Evolutionary conservation across 2,797 vertebrate genomes (phyloP).

Genomic region (Meriones psammophilus): DNA sequence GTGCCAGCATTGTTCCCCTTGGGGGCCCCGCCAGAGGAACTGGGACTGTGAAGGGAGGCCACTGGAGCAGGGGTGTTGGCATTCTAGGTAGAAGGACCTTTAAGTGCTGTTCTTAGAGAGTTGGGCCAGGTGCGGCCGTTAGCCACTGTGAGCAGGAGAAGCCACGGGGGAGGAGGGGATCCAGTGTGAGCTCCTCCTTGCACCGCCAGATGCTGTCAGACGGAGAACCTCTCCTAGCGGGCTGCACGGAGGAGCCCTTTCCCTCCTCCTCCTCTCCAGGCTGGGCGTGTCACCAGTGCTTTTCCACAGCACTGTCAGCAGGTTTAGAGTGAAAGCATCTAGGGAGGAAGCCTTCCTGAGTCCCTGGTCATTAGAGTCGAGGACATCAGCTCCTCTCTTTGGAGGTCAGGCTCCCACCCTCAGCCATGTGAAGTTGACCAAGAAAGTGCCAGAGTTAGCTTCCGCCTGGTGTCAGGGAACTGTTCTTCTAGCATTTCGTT

Average conservation of each 20-base stretch:
- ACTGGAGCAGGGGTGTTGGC: not conserved
- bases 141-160: not conserved
- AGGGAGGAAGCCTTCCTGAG: not conserved
- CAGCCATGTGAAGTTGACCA: not conserved
- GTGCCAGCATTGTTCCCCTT: accelerated
- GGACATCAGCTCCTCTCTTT: not conserved
- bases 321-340: not conserved
- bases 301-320: not conserved
- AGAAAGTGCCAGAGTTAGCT: not conserved
- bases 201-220: accelerated
- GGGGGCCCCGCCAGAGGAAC: not conserved
- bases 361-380: not conserved
- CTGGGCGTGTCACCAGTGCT: not conserved
- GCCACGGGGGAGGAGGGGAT: not conserved
- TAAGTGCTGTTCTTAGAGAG: not conserved
- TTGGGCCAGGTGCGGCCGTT: not conserved
- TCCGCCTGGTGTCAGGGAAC: not conserved
- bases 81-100: not conserved
- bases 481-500: not conserved
- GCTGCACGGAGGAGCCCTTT: not conserved
- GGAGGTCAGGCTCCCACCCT: not conserved
- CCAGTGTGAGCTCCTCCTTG: not conserved
- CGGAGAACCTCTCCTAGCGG: not conserved
- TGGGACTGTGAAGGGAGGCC: not conserved
- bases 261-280: not conserved